Conservation (phyloP, 2,888 invertebrate genomes). For the Synergus gifuensis region DNA sequence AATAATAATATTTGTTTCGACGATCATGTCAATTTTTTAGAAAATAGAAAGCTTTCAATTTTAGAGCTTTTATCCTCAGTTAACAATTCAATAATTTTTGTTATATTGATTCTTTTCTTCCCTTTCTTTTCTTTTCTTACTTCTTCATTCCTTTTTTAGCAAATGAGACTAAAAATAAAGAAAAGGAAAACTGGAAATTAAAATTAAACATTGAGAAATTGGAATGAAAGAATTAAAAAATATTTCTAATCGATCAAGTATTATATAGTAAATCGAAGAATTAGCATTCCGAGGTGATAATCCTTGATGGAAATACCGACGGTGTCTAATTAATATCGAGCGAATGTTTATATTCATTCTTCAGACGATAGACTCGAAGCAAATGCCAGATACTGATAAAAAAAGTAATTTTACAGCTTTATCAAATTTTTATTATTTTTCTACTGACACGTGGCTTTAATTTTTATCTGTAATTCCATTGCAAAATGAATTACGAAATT, state of each 20-base stretch:
- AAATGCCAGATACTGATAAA: constrained; percentile 33
- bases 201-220: neutral
- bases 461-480: no score
- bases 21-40: constrained; percentile 18
- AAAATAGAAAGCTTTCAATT: neutral
- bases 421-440: neutral
- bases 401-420: constrained; percentile 45
- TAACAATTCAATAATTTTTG: no score
- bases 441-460: neutral
- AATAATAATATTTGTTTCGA: neutral
- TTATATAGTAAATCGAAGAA: neutral
- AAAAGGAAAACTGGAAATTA: neutral
- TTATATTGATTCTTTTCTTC: neutral
- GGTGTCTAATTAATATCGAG: constrained; percentile 1
- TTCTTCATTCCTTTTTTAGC: neutral
- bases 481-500: no score
- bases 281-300: constrained; percentile 9
- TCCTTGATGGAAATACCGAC: neutral
- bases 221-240: neutral
- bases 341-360: constrained; percentile 26
- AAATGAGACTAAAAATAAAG: neutral
- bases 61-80: no score
- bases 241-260: neutral
- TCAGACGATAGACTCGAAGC: neutral
- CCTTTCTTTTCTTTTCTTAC: neutral